A percentile compares a stretch with the other conserved stretches of the same genome.
Conservation (phyloP, 2,113 vertebrate species). For the Pteruthius melanotis region DNA sequence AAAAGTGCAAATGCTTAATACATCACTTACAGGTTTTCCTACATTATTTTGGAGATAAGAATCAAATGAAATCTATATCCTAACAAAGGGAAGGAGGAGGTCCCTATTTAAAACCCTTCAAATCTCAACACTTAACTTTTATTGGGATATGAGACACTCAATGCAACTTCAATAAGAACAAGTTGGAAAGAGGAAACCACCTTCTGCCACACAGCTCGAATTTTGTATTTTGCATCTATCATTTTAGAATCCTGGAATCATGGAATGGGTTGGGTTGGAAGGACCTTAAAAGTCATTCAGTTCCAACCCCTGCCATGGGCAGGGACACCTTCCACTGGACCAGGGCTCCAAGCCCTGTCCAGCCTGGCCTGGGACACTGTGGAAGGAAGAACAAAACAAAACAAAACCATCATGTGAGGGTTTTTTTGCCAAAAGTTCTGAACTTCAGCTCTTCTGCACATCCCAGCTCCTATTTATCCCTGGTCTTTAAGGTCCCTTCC, state of each 20-base stretch:
- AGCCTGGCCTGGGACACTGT: background rate
- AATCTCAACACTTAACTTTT: accelerated
- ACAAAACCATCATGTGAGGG: background rate
- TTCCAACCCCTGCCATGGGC: background rate
- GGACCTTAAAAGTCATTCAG: background rate
- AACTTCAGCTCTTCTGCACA: background rate
- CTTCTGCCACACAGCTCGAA: background rate
- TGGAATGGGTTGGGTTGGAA: background rate
- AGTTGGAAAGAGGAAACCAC: background rate
- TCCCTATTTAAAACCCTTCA: background rate
- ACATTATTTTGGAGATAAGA: background rate
- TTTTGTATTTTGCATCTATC: background rate
- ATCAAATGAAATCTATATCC: background rate
- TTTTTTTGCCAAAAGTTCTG: background rate
- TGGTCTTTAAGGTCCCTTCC: background rate
- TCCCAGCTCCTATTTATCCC: background rate
- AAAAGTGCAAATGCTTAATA: background rate
- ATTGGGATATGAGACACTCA: background rate
- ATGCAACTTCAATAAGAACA: background rate
- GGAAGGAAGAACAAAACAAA: background rate
- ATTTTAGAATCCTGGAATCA: background rate
- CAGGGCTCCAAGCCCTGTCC: background rate
- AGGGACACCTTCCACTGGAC: background rate
- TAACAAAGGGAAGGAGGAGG: background rate
- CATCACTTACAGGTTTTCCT: background rate